Evolutionary conservation across 35 echinoderm and acorn worm genomes (phyloP).

Genomic region (Strongylocentrotus purpuratus): DNA sequence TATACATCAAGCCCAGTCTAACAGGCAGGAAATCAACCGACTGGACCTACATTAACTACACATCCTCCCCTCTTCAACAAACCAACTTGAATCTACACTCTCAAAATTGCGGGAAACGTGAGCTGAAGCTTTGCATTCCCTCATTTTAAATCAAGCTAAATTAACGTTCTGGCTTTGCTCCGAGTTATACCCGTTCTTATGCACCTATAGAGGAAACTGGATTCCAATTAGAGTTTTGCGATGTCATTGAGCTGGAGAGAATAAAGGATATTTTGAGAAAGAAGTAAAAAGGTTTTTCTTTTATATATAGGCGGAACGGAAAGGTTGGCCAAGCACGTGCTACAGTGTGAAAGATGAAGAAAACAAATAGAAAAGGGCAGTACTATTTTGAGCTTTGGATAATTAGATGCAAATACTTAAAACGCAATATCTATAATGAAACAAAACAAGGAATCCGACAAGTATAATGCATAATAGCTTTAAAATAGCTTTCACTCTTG

Average conservation of each 20-base stretch:
- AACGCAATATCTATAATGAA: too few relatives aligned
- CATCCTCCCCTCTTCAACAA: not conserved
- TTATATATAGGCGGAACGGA: not conserved
- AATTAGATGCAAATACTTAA: too few relatives aligned
- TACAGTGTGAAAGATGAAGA: not conserved
- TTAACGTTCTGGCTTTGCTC: not conserved
- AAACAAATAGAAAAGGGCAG: not conserved
- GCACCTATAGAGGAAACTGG: not conserved
- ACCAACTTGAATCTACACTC: not conserved
- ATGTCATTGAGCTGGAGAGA: not conserved
- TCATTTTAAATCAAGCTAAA: conserved; percentile 13
- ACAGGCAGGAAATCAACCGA: not conserved
- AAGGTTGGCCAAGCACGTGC: not conserved
- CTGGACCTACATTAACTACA: not conserved
- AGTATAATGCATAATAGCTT: too few relatives aligned
- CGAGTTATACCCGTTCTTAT: not conserved
- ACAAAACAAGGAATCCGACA: too few relatives aligned
- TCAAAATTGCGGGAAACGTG: not conserved
- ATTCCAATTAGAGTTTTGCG: not conserved
- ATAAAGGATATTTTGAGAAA: not conserved
- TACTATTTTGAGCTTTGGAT: not conserved
- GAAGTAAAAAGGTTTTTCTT: not conserved
- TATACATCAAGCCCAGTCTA: not conserved
- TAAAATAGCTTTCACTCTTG: too few relatives aligned
- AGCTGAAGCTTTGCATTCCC: not conserved